phyloP scores from a whole-genome alignment of 2,113 vertebrate species.

The Oceanodroma tethys region DNA sequence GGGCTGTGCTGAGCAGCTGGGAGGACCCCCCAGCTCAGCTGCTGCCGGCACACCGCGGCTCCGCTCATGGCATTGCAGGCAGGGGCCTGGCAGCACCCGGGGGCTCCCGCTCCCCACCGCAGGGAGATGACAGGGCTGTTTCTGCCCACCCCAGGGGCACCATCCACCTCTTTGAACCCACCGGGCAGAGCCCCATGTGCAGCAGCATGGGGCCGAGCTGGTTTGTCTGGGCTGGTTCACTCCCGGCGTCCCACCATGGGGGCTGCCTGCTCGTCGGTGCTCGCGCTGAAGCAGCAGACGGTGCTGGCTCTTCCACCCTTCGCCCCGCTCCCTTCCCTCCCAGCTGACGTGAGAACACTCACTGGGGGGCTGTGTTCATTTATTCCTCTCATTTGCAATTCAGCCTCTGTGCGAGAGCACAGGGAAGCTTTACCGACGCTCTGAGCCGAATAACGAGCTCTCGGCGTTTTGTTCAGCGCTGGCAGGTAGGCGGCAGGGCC shows the following conservation, averaged over 20 bases:
- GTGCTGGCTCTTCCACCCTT: neutral
- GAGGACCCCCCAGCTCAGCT: no score
- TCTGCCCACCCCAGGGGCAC: neutral
- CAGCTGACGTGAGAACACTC: neutral
- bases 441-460: neutral
- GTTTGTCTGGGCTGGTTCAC: neutral
- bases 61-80: neutral
- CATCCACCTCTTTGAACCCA: fast-evolving
- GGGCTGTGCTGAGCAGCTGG: neutral
- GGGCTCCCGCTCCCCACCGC: fast-evolving
- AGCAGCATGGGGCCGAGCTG: neutral
- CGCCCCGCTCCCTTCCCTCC: neutral
- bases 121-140: neutral
- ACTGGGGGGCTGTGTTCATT: neutral
- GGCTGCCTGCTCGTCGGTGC: fast-evolving
- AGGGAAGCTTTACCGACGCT: neutral
- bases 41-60: fast-evolving
- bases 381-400: neutral
- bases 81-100: neutral
- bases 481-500: neutral
- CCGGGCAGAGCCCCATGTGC: neutral
- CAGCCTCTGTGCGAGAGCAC: neutral
- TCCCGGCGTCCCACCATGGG: fast-evolving
- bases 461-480: fast-evolving
- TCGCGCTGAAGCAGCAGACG: fast-evolving